Evolutionary conservation across 2,888 invertebrate species (phyloP).

Genomic region (Tachina lurida): DNA sequence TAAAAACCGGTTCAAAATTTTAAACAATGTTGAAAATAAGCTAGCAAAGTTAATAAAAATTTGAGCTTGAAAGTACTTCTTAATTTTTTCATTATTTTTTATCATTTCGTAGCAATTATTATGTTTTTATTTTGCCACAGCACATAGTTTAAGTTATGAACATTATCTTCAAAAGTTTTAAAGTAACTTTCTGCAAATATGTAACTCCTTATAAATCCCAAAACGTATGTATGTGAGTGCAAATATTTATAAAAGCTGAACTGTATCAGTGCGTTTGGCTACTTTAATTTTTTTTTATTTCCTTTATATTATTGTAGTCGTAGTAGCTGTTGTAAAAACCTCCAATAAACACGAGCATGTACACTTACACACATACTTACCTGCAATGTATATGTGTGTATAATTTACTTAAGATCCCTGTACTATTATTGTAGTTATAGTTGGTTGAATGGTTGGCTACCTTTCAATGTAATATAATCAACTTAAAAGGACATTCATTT

Average conservation of each 20-base stretch:
- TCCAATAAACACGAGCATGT: no score
- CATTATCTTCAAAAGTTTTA: neutral
- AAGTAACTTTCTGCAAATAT: neutral
- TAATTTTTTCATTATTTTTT: neutral
- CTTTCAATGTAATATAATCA: conserved; percentile 66
- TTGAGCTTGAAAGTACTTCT: no score
- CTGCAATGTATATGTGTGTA: neutral
- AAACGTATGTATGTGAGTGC: conserved; percentile 47
- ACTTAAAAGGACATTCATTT: conserved; percentile 71
- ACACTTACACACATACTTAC: neutral
- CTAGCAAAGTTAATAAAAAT: no score
- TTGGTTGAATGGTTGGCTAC: conserved; percentile 57
- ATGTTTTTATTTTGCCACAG: neutral
- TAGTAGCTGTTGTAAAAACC: no score
- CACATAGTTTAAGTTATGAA: conserved; percentile 10
- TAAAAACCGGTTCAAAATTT: no score
- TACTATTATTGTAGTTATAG: conserved; percentile 59
- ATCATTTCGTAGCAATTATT: neutral
- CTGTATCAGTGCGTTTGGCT: neutral
- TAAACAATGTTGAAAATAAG: no score
- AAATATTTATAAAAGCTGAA: conserved; percentile 29
- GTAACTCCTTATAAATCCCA: conserved; percentile 1
- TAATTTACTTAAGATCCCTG: conserved; percentile 62
- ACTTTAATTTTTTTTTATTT: neutral
- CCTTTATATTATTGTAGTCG: no score